Conservation (phyloP, 2,113 vertebrate species). For the Vulpes ferrilata region DNA sequence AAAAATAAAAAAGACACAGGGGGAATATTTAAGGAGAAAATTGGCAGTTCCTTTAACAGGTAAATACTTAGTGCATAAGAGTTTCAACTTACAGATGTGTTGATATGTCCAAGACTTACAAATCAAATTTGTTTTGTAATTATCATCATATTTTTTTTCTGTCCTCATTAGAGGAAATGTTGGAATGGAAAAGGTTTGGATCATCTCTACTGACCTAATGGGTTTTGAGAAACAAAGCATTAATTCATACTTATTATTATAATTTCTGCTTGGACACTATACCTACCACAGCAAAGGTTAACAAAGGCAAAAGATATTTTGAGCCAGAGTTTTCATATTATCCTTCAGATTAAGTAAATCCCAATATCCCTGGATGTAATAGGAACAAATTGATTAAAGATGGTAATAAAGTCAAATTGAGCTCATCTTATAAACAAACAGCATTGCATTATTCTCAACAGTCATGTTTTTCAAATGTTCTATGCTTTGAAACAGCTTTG, state of each 20-base stretch:
- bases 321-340: slow-evolving; percentile 38
- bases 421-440: not conserved
- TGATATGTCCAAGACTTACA: not conserved
- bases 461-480: slow-evolving; percentile 9
- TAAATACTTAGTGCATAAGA: not conserved
- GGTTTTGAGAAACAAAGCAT: slow-evolving; percentile 7
- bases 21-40: not conserved
- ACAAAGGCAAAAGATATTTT: slow-evolving; percentile 7
- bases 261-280: not conserved
- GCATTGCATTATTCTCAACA: not conserved
- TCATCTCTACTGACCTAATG: not conserved
- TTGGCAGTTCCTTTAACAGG: not conserved
- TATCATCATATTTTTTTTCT: not conserved
- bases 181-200: not conserved
- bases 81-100: not conserved
- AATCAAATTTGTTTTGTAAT: slow-evolving; percentile 3
- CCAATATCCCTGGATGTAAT: not conserved
- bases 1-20: not conserved
- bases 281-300: slow-evolving; percentile 54
- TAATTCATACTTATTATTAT: not conserved
- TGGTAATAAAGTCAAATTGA: not conserved
- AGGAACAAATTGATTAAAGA: slow-evolving; percentile 60
- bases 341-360: slow-evolving; percentile 51
- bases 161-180: not conserved
- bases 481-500: not conserved